Base-by-base conservation (phyloP, 2,888 invertebrate genomes). In the Xanthorhoe spadicearia region DNA sequence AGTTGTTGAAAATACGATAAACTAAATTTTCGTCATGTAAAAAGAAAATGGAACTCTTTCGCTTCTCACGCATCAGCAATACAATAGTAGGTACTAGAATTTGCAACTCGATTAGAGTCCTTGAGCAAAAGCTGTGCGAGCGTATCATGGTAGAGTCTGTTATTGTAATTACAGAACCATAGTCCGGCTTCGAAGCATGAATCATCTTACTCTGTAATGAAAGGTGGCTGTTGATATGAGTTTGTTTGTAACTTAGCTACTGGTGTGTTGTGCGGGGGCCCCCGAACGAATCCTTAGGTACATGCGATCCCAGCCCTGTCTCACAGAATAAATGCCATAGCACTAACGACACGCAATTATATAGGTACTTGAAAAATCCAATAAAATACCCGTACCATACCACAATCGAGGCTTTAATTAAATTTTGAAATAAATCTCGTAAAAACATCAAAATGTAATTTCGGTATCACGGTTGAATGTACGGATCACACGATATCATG, bases 381-480 rank as follows among this genome's bases (percentile, higher is more conserved):
- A 72, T 67, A 74, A 75, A 76, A 76, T 75, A 70, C 70, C 72
- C 77, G 23, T 23, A 23, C 23, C 4, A 23, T 76, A 80, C 79
- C 76, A 74, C 70, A 73, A 79, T 78, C 74, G 73, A 68, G 70
- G 76, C 75, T 82, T 85, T 84, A 84, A 85, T 85, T 84, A 83
- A 84, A 84, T 80, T 80, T 81, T 80, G 72, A 73, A 71, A 75
- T 83, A 80, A 84, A 84, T 83, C 80, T 80, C 74, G 71, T 74
- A 70, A 68, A 38, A 74, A 73, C 81, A 80, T 82, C 80, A 83
- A 82, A 85, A 83, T 75, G 79, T 81, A 79, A 85, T 82, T 83
- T 68, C 77, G 71, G 72, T 71, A 78, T 74, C 72, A 79, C 75
- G 73, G 72, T 74, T 73, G 71, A 70, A 50, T 69, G 65, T 66